Base-by-base conservation (phyloP, 2,888 invertebrate species). In the Calameuta idolon region DNA sequence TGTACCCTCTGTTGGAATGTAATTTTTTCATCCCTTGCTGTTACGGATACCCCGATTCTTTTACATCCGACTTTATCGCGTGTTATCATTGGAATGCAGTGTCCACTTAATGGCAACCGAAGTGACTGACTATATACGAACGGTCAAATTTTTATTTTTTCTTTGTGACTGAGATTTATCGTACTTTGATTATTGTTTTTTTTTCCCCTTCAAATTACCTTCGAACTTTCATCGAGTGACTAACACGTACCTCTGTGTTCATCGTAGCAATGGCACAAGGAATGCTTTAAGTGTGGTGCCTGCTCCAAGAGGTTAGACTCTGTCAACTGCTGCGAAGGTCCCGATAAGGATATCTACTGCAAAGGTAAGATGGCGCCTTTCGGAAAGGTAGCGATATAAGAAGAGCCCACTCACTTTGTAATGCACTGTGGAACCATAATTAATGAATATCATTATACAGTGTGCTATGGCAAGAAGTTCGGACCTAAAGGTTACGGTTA, bases 401-500 rank as follows among this genome's bases (percentile, higher is more conserved):
- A 55, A 9, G 55, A 55, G 55, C 23, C 55, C 9, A n/a, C 9
- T 55, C 23, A 9, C 23, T 23, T 55, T 23, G 23, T 55, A 15
- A 23, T 55, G 23, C 55, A 55, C 55, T 55, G 55, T 23, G 23
- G 55, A 55, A 77, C 75, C 34, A 76, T 40, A 83, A 87, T 87
- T 90, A 90, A 90, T 88, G 78, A 85, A 85, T 88, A 82, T 89
- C 89, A 85, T 33, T 90, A 87, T 91, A 89, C 93, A 97, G 97
- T 96, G 91, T 99, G 99, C 95, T 98, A 99, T 94, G 97, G 96
- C 92, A 97, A 98, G 95, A 97, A 96, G 94, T 98, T 97, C 93
- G 99, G 99, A 89, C 98, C 98, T 89, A 98, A 97, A 93, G 98
- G 98, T 92, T 98, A 98, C 93, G 98, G 98, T 90, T 98, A 97